These are phyloP conservation scores for Aleadryas rufinucha DNA, from an alignment of 2,113 vertebrate genomes.

Conservation along the genomic window DNA sequence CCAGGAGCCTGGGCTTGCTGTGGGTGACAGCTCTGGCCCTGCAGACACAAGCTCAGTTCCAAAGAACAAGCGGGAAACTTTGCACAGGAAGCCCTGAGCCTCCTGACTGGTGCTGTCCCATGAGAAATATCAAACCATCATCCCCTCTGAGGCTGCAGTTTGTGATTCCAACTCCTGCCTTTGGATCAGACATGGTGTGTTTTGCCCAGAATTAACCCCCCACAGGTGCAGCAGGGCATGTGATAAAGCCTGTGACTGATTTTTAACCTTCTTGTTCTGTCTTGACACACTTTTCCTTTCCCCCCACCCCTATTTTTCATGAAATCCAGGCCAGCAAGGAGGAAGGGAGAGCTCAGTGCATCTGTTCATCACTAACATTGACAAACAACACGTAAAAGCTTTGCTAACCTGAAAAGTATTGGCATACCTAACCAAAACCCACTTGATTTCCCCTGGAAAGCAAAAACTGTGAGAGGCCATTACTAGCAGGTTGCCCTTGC, in stretches of 20 bases:
- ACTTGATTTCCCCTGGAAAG: slow-evolving; percentile 49
- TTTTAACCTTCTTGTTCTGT: not conserved
- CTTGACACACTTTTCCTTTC: not conserved
- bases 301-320: not conserved
- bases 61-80: not conserved
- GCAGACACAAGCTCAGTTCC: not conserved
- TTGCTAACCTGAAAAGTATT: slow-evolving; percentile 31
- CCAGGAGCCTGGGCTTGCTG: not conserved
- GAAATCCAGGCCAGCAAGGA: not conserved
- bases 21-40: not conserved
- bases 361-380: not conserved
- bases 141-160: not conserved
- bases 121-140: fast-evolving
- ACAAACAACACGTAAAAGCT: slow-evolving; percentile 4
- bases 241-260: not conserved
- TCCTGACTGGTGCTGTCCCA: not conserved
- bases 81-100: not conserved
- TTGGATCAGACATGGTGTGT: not conserved
- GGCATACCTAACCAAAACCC: slow-evolving; percentile 9
- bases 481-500: slow-evolving; percentile 2
- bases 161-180: not conserved
- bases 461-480: slow-evolving; percentile 33
- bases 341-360: not conserved
- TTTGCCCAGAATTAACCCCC: not conserved
- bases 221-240: not conserved